Percentiles rank a stretch among this genome's conserved stretches.
Evolutionary conservation across 2,113 vertebrate genomes (phyloP).

Genomic region (Verasper variegatus): DNA sequence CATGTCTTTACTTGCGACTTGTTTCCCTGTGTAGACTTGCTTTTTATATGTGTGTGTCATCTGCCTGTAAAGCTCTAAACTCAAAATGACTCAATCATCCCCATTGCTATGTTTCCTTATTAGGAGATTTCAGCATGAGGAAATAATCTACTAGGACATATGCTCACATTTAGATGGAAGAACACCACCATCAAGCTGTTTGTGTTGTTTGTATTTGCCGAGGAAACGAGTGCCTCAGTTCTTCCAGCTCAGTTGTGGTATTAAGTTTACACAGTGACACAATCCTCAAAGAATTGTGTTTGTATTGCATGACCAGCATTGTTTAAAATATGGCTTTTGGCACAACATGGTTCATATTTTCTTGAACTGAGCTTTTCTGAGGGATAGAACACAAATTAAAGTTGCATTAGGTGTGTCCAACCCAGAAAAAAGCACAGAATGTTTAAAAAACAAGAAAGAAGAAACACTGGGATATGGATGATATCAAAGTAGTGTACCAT

Average conservation of each 20-base stretch:
- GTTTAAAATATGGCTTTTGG: slow-evolving; percentile 2
- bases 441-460: background rate
- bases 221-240: background rate
- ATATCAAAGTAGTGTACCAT: no score
- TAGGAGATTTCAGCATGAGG: slow-evolving; percentile 26
- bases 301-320: slow-evolving; percentile 1
- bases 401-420: background rate
- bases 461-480: background rate
- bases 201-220: background rate
- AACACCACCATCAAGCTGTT: background rate
- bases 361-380: background rate
- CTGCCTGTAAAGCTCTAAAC: background rate
- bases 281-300: slow-evolving; percentile 1
- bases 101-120: slow-evolving; percentile 10
- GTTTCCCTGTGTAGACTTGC: background rate
- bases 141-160: slow-evolving; percentile 2
- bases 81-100: slow-evolving; percentile 15
- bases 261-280: slow-evolving; percentile 8
- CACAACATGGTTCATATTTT: background rate
- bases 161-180: background rate
- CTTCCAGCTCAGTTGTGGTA: slow-evolving; percentile 3
- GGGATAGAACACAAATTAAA: background rate
- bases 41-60: slow-evolving; percentile 6
- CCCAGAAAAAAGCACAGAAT: background rate
- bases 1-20: slow-evolving; percentile 31